phyloP scores from a whole-genome alignment of 2,888 invertebrate species.

The Macaria notata region DNA sequence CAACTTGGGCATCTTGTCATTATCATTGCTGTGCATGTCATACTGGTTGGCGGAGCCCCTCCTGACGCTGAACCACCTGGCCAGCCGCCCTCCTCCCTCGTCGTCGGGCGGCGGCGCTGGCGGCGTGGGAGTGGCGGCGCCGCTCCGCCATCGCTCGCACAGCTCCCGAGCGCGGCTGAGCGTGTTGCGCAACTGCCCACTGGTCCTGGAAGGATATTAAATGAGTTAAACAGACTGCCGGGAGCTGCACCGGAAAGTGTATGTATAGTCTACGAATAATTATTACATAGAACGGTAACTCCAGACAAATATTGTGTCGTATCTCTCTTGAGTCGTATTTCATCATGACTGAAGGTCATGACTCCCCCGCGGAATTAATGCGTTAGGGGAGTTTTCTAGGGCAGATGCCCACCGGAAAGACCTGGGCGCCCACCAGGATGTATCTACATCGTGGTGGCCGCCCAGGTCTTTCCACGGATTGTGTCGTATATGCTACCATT shows the following conservation, averaged over 20 bases:
- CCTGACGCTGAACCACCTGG: constrained; percentile 94
- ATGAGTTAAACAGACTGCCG: constrained; percentile 20
- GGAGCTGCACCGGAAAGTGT: constrained; percentile 18
- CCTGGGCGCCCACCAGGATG: no score
- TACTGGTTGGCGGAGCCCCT: constrained; percentile 92
- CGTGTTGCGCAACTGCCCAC: constrained; percentile 90
- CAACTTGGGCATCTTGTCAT: constrained; percentile 89
- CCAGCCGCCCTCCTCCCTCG: constrained; percentile 88
- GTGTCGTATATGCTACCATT: no score
- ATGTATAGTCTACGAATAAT: no score
- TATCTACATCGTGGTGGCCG: no score
- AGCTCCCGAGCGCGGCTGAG: constrained; percentile 91
- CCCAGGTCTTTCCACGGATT: no score
- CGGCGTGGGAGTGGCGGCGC: constrained; percentile 62
- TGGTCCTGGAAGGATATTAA: constrained; percentile 78
- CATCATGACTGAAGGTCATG: no score
- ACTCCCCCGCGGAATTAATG: no score
- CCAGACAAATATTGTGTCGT: no score
- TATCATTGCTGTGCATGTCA: constrained; percentile 82
- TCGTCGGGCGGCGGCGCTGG: constrained; percentile 76
- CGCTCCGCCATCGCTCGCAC: constrained; percentile 90
- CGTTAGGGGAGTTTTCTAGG: no score
- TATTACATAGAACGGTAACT: no score
- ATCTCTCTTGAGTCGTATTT: no score
- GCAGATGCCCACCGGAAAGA: no score